Evolutionary conservation across 2,888 invertebrate species (phyloP), one percentile per base, ranked within the genome.

Genomic region (Xanthostigma xanthostigma): DNA sequence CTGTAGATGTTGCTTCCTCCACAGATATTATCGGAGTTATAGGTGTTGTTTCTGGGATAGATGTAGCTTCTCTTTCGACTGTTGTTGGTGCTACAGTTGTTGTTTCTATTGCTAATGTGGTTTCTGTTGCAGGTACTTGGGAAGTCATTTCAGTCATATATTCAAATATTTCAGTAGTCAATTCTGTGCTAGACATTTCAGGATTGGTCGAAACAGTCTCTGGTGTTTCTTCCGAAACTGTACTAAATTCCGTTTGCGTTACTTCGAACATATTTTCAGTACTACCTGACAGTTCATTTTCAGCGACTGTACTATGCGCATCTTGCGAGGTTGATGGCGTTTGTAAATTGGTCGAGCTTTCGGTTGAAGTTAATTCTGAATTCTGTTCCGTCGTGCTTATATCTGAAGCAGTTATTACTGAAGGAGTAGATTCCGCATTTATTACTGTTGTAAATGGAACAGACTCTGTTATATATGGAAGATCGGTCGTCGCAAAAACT

Each of bases 401-500:
- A 48, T 40, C 35, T 13, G 44, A 33, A 42, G 12, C 38, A 8
- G 38, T 46, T 38, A 41, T 35, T 64, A 63, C 64, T 47, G 65
- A 64, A 12, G 60, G 54, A 36, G 50, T 14, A 6, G 27, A 53
- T 53, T 5, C 44, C 56, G 38, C 55, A 54, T 10, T 12, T 37
- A 39, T 2, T 39, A 11, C 11, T 39, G 39, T 39, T 39, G 39
- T 39, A 11, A 14, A 13, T 13, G 56, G 49, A 2, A 52, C 44
- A 44, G 37, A 61, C n/a, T 60, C 57, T 39, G 51, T 55, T 51
- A 57, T 59, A 50, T 60, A 61, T 11, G 60, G 63, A 55, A 62
- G 65, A 17, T 63, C 52, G 2, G 64, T 63, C 46, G 58, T 64
- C 27, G 27, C 27, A 50, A 65, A 67, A 50, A 67, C 65, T 2